Conservation (phyloP, 2,113 vertebrate genomes). For the Silurus glanis region DNA sequence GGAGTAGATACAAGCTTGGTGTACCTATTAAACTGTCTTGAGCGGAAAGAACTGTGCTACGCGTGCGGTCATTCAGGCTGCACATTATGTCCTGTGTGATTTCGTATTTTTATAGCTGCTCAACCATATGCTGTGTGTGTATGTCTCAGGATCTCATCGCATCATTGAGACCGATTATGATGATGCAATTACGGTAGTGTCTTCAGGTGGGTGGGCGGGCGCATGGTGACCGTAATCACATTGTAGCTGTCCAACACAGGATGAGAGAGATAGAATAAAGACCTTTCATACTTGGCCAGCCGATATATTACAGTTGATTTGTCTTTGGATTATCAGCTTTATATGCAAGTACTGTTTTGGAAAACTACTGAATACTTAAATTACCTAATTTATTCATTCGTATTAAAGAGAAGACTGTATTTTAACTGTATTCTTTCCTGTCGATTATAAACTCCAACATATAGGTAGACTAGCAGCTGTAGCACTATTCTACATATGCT, state of each 20-base stretch:
- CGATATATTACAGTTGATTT: neutral
- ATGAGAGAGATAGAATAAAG: conserved; percentile 58
- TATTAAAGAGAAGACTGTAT: neutral
- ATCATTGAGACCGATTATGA: conserved; percentile 99
- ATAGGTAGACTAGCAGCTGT: neutral
- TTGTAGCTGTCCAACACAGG: conserved; percentile 67
- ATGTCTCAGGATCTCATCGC: conserved; percentile 90
- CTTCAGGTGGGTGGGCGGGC: conserved; percentile 91
- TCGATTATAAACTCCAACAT: neutral
- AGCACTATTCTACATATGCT: neutral
- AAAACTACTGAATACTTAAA: neutral
- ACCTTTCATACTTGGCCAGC: neutral
- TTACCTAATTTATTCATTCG: neutral
- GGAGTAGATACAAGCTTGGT: neutral
- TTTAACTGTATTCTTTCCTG: neutral
- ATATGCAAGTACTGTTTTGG: neutral
- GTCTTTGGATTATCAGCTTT: neutral
- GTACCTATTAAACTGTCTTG: neutral
- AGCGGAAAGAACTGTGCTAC: neutral
- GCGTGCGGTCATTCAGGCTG: conserved; percentile 1
- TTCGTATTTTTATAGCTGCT: conserved; percentile 21
- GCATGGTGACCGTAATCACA: conserved; percentile 73
- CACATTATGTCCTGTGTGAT: neutral
- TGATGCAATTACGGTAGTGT: conserved; percentile 95
- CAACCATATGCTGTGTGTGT: conserved; percentile 55